These are phyloP conservation scores for Epiblema foenella DNA, from an alignment of 2,888 invertebrate genomes.

Conservation along the genomic window DNA sequence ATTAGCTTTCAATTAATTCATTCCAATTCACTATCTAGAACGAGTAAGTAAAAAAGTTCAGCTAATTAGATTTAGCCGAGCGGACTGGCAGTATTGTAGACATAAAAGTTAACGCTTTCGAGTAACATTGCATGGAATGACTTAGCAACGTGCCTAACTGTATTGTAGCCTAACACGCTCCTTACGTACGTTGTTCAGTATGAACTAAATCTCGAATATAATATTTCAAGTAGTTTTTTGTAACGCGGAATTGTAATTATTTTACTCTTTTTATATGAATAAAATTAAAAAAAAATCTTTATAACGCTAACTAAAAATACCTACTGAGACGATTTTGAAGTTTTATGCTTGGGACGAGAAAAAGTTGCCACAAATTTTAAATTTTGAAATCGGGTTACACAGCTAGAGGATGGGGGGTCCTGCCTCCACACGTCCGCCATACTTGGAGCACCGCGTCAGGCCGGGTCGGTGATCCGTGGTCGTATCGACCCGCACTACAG, in stretches of 20 bases:
- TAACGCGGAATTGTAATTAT: too few species aligned
- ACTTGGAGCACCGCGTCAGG: constrained; percentile 33
- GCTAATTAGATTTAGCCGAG: constrained; percentile 65
- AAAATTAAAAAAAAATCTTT: too few species aligned
- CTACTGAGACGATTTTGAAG: too few species aligned
- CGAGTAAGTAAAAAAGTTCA: constrained; percentile 58
- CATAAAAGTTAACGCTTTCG: constrained; percentile 55
- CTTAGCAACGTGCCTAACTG: constrained; percentile 42
- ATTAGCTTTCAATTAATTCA: constrained; percentile 64
- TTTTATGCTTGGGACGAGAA: too few species aligned
- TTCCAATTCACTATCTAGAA: constrained; percentile 56
- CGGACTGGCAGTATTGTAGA: constrained; percentile 49
- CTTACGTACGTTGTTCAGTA: too few species aligned
- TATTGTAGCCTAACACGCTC: constrained; percentile 26
- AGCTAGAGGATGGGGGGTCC: constrained; percentile 30
- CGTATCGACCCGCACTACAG: constrained; percentile 59
- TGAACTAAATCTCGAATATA: too few species aligned
- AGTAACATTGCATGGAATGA: constrained; percentile 51
- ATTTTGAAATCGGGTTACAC: not conserved
- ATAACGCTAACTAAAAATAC: too few species aligned
- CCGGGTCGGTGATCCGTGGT: constrained; percentile 46
- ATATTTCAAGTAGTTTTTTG: too few species aligned
- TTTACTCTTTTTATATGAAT: too few species aligned
- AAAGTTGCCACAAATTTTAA: not conserved
- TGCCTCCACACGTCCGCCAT: constrained; percentile 12